phyloP scores from a whole-genome alignment of 1,140 invertebrate genomes.

The Xylocopa sonorina region DNA sequence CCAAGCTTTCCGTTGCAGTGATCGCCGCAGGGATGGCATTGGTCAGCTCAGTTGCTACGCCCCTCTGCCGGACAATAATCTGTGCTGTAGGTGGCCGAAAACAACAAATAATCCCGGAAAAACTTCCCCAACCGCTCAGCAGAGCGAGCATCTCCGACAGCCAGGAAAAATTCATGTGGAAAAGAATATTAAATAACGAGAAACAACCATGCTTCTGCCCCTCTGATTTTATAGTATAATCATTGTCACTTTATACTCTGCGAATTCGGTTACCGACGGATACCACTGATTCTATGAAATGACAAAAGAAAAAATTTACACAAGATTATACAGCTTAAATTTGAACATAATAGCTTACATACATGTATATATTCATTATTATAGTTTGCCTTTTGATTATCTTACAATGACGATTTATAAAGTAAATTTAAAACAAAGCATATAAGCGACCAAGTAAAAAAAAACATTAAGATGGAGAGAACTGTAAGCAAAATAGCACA shows the following conservation, averaged over 20 bases:
- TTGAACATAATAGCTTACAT: conserved; percentile 5
- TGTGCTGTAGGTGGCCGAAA: conserved; percentile 81
- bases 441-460: not conserved
- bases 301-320: conserved; percentile 39
- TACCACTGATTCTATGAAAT: conserved; percentile 30
- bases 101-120: conserved; percentile 77
- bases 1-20: conserved; percentile 73
- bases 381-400: not conserved
- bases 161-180: conserved; percentile 75
- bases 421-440: not conserved
- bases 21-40: conserved; percentile 78
- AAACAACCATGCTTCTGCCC: conserved; percentile 71
- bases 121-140: conserved; percentile 76
- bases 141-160: conserved; percentile 73
- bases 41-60: conserved; percentile 79
- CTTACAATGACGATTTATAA: not conserved
- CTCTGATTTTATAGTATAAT: conserved; percentile 53
- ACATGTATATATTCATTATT: not conserved
- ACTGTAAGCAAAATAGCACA: not conserved
- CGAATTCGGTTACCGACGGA: conserved; percentile 14
- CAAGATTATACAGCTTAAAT: not conserved
- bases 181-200: conserved; percentile 69
- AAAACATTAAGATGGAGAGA: conserved; percentile 5
- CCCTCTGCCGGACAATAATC: conserved; percentile 81
- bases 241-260: conserved; percentile 5